These are phyloP conservation scores for Crotalus horridus DNA, from an alignment of 2,113 vertebrate genomes.

Conservation along the genomic window DNA sequence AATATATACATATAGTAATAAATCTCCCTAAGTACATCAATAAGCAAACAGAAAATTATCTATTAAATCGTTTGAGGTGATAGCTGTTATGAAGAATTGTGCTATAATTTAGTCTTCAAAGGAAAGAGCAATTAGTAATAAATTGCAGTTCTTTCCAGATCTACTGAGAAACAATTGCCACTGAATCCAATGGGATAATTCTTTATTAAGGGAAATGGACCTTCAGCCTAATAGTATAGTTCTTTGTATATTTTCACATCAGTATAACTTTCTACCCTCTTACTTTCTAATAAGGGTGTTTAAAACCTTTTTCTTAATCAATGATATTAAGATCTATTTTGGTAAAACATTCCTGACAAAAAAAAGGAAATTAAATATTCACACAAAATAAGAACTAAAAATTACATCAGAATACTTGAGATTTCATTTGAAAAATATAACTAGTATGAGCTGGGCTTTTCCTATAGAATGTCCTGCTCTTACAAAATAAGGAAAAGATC, in stretches of 20 bases:
- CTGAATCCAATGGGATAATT: neutral
- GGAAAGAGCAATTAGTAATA: neutral
- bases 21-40: slow-evolving; percentile 3
- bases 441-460: neutral
- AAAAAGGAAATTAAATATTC: neutral
- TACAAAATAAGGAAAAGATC: neutral
- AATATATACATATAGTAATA: neutral
- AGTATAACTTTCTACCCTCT: neutral
- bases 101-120: slow-evolving; percentile 14
- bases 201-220: neutral
- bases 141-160: neutral
- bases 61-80: slow-evolving; percentile 32
- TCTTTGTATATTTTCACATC: neutral
- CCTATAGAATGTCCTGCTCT: neutral
- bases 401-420: neutral
- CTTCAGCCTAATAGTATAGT: neutral
- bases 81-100: slow-evolving; percentile 24
- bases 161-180: neutral
- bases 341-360: neutral
- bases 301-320: slow-evolving; percentile 4
- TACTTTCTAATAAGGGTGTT: neutral
- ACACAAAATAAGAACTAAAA: neutral
- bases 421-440: neutral
- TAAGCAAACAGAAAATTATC: slow-evolving; percentile 35
- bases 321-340: neutral